Base-by-base conservation (phyloP, 2,888 invertebrate species). In the Archips crataeganus region DNA sequence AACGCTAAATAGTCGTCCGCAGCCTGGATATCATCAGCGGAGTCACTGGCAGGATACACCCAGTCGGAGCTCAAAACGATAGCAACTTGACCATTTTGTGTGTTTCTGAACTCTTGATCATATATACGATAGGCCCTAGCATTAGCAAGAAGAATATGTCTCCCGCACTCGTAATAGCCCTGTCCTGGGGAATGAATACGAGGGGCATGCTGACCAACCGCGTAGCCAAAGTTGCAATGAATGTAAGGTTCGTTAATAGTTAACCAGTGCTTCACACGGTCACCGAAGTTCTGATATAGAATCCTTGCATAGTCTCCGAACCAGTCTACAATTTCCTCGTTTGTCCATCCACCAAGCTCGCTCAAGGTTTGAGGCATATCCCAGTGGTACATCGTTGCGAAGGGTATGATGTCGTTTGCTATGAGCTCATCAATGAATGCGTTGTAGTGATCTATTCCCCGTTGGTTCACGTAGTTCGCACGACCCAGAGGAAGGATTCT, bases 371-470 rank as follows among this genome's bases (percentile, higher is more conserved):
- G 90, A 32, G 95, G 95, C 75, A 95, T 78, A 42, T 95, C 95
- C 95, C 95, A 95, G 74, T 95, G 95, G 76, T 94, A 95, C 47
- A 96, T 87, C 2, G 95, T 95, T 0, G 94, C 89, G 83, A 95
- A 86, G 2, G 96, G 96, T 32, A 89, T 83, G 71, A 96, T 95
- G 15, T 90, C 91, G 75, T 92, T 94, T 5, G 85, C 90, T 8
- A 95, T 77, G 23, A 97, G 88, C 75, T 95, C 95, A 81, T 97
- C 90, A 54, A 97, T 96, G 57, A 97, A 83, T 74, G 95, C 90
- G 79, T 96, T 96, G 85, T 97, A 97, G 85, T 96, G 96, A 42
- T 94, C 86, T 5, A 97, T 90, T 23, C 96, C 97, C 1, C 93
- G 92, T 64, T 90, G 87, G 84, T 96, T 97, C 6, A 96, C 85